Percentiles rank a stretch among this genome's conserved stretches.
Evolutionary conservation across 2,113 vertebrate species (phyloP).

Genomic region (Pluvialis apricaria): DNA sequence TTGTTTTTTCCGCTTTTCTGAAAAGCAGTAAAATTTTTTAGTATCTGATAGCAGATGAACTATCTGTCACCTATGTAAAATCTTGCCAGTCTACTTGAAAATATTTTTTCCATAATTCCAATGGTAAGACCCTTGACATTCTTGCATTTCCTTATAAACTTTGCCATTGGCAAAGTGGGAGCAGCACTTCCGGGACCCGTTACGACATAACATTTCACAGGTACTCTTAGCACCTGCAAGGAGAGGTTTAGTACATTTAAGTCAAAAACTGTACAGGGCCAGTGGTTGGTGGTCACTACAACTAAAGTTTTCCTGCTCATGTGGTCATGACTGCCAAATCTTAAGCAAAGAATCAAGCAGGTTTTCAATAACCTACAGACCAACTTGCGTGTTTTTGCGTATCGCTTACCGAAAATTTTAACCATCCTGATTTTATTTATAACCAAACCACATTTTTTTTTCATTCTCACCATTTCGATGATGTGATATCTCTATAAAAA

Average conservation of each 20-base stretch:
- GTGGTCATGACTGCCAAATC: background rate
- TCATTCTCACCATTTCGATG: background rate
- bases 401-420: background rate
- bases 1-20: background rate
- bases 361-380: background rate
- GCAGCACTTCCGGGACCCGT: background rate
- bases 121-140: background rate
- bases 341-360: background rate
- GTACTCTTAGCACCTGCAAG: background rate
- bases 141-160: background rate
- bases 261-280: background rate
- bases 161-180: background rate
- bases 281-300: background rate
- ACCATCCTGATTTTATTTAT: conserved; percentile 43
- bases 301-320: background rate
- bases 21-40: background rate
- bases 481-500: conserved; percentile 43
- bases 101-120: background rate
- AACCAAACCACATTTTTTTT: background rate
- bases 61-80: background rate
- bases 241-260: background rate
- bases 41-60: background rate
- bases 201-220: background rate
- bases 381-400: background rate
- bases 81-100: background rate